Base-by-base conservation (phyloP, 2,888 invertebrate species). In the Lymantria dispar region DNA sequence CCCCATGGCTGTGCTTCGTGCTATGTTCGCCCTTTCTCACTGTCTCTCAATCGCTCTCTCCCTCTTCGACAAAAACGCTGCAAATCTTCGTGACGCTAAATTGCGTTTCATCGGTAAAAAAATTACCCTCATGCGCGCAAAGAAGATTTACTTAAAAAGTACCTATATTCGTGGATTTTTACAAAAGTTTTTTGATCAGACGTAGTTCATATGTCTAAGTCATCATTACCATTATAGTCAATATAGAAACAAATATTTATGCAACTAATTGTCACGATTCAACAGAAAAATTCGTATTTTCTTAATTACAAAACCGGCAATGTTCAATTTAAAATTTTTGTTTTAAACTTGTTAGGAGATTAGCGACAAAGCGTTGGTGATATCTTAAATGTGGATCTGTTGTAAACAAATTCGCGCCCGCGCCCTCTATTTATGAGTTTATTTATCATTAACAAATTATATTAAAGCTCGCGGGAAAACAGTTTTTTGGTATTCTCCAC, bases 401-500 rank as follows among this genome's bases (percentile, higher is more conserved):
- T 90, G 90, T 90, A 89, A 89, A 90, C 91, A 90, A 90, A 91
- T 90, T 90, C 90, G 70, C 86, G 85, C 77, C 79, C 84, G 80
- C 86, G 76, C 72, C 72, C 58, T 70, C 70, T 76, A 91, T 91
- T 92, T 92, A 92, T 91, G 91, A 85, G 91, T 91, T 91, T 92
- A 91, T 91, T 91, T 91, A 91, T 91, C 91, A 92, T 91, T 91
- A 91, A 87, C 91, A 87, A 92, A 92, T 91, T 91, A 91, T 91
- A 91, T 91, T 86, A 87, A 88, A 88, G 82, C 83, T 79, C 77
- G 73, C 72, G 73, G 74, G 76, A 72, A 78, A 74, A 81, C 81
- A 75, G 72, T 83, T 87, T 88, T 87, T 87, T 84, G 78, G 78
- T 68, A 70, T 62, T 67, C 62, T 64, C 76, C 76, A 78, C 71